Base-by-base conservation (phyloP, 2,888 invertebrate species). In the Drosophila meridiana region DNA sequence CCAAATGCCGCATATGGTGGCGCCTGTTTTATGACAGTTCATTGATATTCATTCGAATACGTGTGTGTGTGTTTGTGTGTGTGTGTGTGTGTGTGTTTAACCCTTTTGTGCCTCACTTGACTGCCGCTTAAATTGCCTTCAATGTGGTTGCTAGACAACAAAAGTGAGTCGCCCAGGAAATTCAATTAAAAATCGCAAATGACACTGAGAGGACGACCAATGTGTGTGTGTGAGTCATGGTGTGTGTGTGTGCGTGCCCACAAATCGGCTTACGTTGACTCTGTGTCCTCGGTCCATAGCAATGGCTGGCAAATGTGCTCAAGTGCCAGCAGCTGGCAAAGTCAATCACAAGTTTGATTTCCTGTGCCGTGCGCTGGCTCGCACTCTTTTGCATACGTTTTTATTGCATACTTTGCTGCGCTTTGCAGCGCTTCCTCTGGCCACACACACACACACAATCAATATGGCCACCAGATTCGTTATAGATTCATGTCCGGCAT, bases 41-140 rank as follows among this genome's bases (percentile, higher is more conserved):
- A 87, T 87, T 87, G 87, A 86, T 86, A 90, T 87, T 88, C 89
- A 90, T 88, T 83, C 79, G 74, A 28, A n/a, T 65, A 38, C 48
- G 48, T 50, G 42, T 48, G n/a, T 36, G 50, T 50, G 48, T 58
- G 32, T 50, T 47, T 58, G 32, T 42, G 30, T 63, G 43, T 40
- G 34, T 53, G 59, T 42, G 61, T 50, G 52, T 59, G 62, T 13
- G 57, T 61, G 63, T 57, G 59, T 42, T 45, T 45, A 64, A 66
- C 70, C 67, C 72, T 72, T 65, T 80, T 80, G 63, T 72, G 36
- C 67, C 58, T 13, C 65, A 71, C 63, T 80, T 73, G 74, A 73
- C 69, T 74, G 65, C 40, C 60, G 59, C 53, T 62, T 61, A 68
- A 78, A 82, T 78, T 82, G 71, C 56, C 67, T 73, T 47, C 62